Base-by-base conservation (phyloP, 2,888 invertebrate species). In the Aelia acuminata region DNA sequence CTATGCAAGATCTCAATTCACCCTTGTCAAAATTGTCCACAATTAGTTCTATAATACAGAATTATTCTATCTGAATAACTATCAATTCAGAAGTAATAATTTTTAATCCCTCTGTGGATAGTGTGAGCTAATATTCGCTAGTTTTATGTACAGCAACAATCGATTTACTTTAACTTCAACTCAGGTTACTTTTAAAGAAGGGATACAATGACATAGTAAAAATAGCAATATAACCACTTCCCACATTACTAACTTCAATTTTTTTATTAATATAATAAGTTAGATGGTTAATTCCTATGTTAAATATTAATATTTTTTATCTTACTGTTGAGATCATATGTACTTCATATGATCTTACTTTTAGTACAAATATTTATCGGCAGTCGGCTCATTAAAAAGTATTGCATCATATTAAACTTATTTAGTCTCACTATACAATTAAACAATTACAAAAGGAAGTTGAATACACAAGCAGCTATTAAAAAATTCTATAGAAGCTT, bases 251-350 rank as follows among this genome's bases (percentile, higher is more conserved):
- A n/a, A n/a, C n/a, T 53, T 13, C 18, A 53, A 20, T 10, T 0
- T n/a, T 53, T 10, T 1, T 53, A 20, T n/a, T n/a, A 20, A 53
- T n/a, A 26, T 26, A 1, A 18, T 70, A 18, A 18, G 15, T 63
- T 3, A 31, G 26, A 5, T 63, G 20, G 15, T 31, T 31, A 13
- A 35, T 35, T 18, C 63, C 7, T 63, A n/a, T 31, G 31, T 31
- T 35, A 35, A 35, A 35, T 70, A 70, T 20, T 70, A 35, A 18
- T 70, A 35, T 70, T 35, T 70, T 70, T 7, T 35, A 70, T 70
- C 35, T 70, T 70, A 70, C 18, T 70, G 31, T 35, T 70, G 63
- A 70, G 63, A 70, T 70, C 63, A 70, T 18, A 18, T 70, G 20
- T 57, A 70, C 35, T 70, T 70, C 35, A 20, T 70, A 70, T 35